Evolutionary conservation across 2,888 invertebrate species (phyloP), one percentile per base, ranked within the genome.

Genomic region (Drosophila siamana): DNA sequence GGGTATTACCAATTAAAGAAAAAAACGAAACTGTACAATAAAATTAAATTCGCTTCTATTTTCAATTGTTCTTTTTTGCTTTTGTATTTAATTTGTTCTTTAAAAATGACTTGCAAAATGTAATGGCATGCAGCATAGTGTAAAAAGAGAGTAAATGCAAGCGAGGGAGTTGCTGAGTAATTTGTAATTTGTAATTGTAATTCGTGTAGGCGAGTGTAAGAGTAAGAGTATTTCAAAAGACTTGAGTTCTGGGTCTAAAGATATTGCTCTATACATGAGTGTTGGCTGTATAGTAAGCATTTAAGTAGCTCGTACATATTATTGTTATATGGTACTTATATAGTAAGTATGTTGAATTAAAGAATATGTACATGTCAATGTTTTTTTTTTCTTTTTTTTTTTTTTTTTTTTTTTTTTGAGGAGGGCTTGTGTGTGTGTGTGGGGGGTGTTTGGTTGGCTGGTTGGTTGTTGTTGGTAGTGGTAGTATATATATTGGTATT

Each of bases 101-200:
- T 51, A 16, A 11, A 41, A 38, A 61, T 40, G 69, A 51, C 33
- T 71, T 62, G 69, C 71, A 71, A 74, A 67, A 69, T 52, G 55
- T 55, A 40, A 43, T 44, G 43, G 47, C 75, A 75, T 75, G 79
- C 79, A 69, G 50, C 47, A 40, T 47, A 74, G 78, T 78, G 59
- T 74, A 19, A 52, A 55, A 54, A 47, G 41, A 67, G 47, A 47
- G 41, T 52, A 40, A 56, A 78, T 67, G 68, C 68, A 74, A 59
- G 74, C 64, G 66, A 52, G 51, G 2, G 30, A 54, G 30, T 70
- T 51, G 61, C 33, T 41, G 48, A 36, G 63, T 75, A 63, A 76
- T 54, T 56, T 26, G 50, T 51, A 55, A 26, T 7, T 33, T n/a
- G 1, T 33, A 11, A 30, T 30, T 30, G 11, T 30, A 33, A 44